Evolutionary conservation across 2,113 vertebrate species (phyloP).

Genomic region (Cebidichthys violaceus): DNA sequence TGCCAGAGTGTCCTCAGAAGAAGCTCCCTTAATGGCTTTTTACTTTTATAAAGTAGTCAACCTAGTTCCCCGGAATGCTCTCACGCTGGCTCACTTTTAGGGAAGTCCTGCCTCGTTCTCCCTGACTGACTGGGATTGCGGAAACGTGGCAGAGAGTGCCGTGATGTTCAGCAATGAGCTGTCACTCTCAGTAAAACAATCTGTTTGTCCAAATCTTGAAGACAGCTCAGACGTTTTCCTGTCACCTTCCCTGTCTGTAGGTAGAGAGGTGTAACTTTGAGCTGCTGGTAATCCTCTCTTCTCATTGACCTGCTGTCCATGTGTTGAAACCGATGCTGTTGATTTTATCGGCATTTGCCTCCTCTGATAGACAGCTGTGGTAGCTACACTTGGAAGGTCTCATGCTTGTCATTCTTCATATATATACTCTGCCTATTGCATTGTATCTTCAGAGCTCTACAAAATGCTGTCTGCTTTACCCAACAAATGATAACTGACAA

Average conservation of each 20-base stretch:
- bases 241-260: constrained; percentile 34
- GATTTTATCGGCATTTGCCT: constrained; percentile 42
- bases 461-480: background rate
- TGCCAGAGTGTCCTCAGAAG: constrained; percentile 29
- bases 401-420: constrained; percentile 44
- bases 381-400: constrained; percentile 14
- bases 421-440: constrained; percentile 15
- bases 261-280: constrained; percentile 26
- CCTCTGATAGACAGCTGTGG: constrained; percentile 15
- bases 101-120: constrained; percentile 41
- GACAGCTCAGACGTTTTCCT: constrained; percentile 45
- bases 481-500: constrained; percentile 27
- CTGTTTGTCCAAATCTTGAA: constrained; percentile 11
- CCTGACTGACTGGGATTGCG: constrained; percentile 31
- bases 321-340: constrained; percentile 23
- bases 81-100: constrained; percentile 17
- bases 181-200: constrained; percentile 16
- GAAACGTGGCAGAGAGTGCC: constrained; percentile 24
- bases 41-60: constrained; percentile 50
- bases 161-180: constrained; percentile 21
- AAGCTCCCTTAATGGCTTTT: constrained; percentile 51
- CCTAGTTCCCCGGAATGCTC: constrained; percentile 11
- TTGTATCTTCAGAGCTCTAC: background rate
- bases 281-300: constrained; percentile 9
- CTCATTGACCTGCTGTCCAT: constrained; percentile 19